Evolutionary conservation across 2,797 vertebrate genomes (phyloP).

Genomic region (Acipenser transmontanus): DNA sequence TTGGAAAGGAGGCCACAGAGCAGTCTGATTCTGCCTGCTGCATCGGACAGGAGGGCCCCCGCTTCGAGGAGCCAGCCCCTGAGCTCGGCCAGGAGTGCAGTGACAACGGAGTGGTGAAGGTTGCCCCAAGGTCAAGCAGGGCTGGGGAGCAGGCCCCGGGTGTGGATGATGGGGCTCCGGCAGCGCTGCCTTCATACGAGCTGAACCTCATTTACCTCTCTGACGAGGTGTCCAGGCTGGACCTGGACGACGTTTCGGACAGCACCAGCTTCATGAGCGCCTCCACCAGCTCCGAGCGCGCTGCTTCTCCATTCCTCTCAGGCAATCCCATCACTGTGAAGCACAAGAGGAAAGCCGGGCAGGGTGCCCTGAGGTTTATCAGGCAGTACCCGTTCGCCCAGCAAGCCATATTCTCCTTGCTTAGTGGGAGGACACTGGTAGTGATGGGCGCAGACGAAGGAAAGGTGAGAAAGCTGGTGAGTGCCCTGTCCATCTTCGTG

Average conservation of each 20-base stretch:
- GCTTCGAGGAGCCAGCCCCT: conserved; percentile 51
- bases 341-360: conserved; percentile 81
- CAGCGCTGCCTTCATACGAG: conserved; percentile 52
- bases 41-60: conserved; percentile 76
- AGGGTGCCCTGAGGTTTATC: conserved; percentile 85
- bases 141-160: conserved; percentile 60
- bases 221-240: conserved; percentile 52
- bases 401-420: conserved; percentile 87
- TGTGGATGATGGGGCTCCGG: conserved; percentile 45
- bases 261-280: conserved; percentile 59
- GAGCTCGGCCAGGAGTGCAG: conserved; percentile 33
- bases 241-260: conserved; percentile 57
- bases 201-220: conserved; percentile 46
- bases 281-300: conserved; percentile 63
- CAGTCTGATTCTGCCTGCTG: conserved; percentile 80
- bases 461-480: conserved; percentile 80
- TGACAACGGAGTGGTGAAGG: conserved; percentile 70
- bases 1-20: conserved; percentile 38
- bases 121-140: conserved; percentile 74
- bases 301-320: conserved; percentile 61
- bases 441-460: conserved; percentile 85
- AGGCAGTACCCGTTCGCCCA: conserved; percentile 93
- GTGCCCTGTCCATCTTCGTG: conserved; percentile 84
- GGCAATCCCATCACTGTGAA: conserved; percentile 51
- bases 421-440: conserved; percentile 85